Evolutionary conservation across 2,113 vertebrate species (phyloP), one percentile per base, ranked within the genome.

Genomic region (Pyxicephalus adspersus): DNA sequence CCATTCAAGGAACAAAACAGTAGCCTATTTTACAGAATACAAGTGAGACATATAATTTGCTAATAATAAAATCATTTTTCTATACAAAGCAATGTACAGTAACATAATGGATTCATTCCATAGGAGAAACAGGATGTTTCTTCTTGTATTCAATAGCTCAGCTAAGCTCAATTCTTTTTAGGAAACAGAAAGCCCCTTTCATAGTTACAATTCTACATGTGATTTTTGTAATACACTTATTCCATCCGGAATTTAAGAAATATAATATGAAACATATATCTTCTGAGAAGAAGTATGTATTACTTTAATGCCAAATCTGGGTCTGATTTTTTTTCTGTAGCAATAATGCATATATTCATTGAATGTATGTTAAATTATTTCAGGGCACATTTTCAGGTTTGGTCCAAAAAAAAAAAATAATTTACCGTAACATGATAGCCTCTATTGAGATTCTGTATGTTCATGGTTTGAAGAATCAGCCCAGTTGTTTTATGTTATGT

Each of bases 51-150:
- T n/a, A 18, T 20, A 34, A 26, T 64, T 54, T 73, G 68, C 19
- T 65, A 65, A 65, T 80, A 81, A 81, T 57, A 81, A 73, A 81
- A 64, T 74, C 79, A 65, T 81, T 81, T 73, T 73, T 73, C 68
- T 23, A 55, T 81, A 81, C 38, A 64, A 64, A 80, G 66, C 38
- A 29, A 63, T 50, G 25, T 51, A 71, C 22, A 76, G 58, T 76
- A 28, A 57, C 54, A 65, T 38, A 26, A 77, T n/a, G 5, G 5
- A 16, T 55, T 77, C 4, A 5, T 50, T 65, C 45, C 22, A 45
- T 77, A 16, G 31, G 9, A 54, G 22, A 61, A 60, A 34, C 55
- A 52, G 77, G 26, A 61, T 50, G 38, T 70, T 31, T 64, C 20
- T 73, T 73, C n/a, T 19, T 52, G n/a, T 22, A 55, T 25, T 57